phyloP scores from a whole-genome alignment of 2,888 invertebrate genomes.

The Pandemis cinnamomeana region DNA sequence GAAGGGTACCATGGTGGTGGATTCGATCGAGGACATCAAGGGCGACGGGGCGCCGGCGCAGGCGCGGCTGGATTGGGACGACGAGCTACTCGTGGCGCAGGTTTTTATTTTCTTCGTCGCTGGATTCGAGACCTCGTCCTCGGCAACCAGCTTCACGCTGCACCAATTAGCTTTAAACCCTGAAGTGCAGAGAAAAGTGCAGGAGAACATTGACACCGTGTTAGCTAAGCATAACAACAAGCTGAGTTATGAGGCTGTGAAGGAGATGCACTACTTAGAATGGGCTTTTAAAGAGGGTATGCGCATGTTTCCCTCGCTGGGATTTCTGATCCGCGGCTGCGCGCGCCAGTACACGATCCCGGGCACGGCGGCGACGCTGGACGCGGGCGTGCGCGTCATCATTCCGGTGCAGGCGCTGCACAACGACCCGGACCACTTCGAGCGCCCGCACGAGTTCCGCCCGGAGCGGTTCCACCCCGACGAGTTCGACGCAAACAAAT shows the following conservation, averaged over 20 bases:
- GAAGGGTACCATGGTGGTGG: constrained; percentile 54
- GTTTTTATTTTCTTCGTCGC: constrained; percentile 73
- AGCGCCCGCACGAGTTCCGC: constrained; percentile 42
- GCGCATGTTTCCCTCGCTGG: constrained; percentile 63
- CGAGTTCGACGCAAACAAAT: constrained; percentile 14
- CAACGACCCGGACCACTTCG: constrained; percentile 39
- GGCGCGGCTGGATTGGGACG: constrained; percentile 56
- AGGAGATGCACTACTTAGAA: constrained; percentile 69
- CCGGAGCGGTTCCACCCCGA: constrained; percentile 42
- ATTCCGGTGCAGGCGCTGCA: constrained; percentile 37
- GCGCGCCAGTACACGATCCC: constrained; percentile 55
- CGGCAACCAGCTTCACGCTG: constrained; percentile 68
- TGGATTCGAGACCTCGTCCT: constrained; percentile 79
- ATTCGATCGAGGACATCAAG: constrained; percentile 51
- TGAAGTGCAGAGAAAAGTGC: constrained; percentile 60
- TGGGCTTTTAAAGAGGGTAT: constrained; percentile 66
- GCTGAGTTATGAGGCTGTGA: constrained; percentile 67
- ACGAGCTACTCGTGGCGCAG: constrained; percentile 60
- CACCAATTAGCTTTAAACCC: constrained; percentile 67
- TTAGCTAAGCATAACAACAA: constrained; percentile 55
- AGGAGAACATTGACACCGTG: constrained; percentile 61
- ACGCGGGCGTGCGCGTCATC: constrained; percentile 35
- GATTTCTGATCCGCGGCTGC: constrained; percentile 55
- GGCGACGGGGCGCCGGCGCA: constrained; percentile 44
- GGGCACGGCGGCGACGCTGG: constrained; percentile 52